A percentile compares a stretch with the other conserved stretches of the same genome.
phyloP scores from a whole-genome alignment of 1,140 invertebrate genomes.

The Laodelphax striatellus region DNA sequence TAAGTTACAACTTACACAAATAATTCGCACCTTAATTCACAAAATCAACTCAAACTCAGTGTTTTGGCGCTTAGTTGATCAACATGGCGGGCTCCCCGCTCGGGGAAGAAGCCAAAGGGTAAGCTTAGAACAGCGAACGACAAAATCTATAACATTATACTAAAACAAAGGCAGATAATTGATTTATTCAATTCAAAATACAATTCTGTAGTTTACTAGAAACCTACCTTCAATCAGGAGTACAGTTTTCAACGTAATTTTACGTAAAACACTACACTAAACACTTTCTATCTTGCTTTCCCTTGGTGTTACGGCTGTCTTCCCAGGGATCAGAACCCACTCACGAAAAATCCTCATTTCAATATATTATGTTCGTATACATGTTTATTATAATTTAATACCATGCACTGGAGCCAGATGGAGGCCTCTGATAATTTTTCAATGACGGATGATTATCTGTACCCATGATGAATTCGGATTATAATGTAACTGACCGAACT shows the following conservation, averaged over 20 bases:
- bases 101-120: conserved; percentile 36
- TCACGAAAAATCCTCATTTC: conserved; percentile 21
- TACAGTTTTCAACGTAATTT: conserved; percentile 27
- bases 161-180: conserved; percentile 17
- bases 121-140: conserved; percentile 20
- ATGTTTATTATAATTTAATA: conserved; percentile 26
- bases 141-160: conserved; percentile 16
- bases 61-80: conserved; percentile 26
- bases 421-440: conserved; percentile 24
- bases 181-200: conserved; percentile 11
- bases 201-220: conserved; percentile 8
- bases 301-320: conserved; percentile 35
- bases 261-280: conserved; percentile 31
- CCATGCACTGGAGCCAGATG: conserved; percentile 23
- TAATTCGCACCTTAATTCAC: not conserved
- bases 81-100: conserved; percentile 38
- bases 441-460: conserved; percentile 26
- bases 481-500: conserved; percentile 28
- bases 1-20: no score
- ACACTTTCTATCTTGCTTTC: conserved; percentile 33
- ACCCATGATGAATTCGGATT: conserved; percentile 33
- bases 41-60: not conserved
- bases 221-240: conserved; percentile 31
- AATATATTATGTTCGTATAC: conserved; percentile 16
- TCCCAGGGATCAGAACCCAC: conserved; percentile 24